Evolutionary conservation across 2,888 invertebrate species (phyloP).

Genomic region (Tipula confusa): DNA sequence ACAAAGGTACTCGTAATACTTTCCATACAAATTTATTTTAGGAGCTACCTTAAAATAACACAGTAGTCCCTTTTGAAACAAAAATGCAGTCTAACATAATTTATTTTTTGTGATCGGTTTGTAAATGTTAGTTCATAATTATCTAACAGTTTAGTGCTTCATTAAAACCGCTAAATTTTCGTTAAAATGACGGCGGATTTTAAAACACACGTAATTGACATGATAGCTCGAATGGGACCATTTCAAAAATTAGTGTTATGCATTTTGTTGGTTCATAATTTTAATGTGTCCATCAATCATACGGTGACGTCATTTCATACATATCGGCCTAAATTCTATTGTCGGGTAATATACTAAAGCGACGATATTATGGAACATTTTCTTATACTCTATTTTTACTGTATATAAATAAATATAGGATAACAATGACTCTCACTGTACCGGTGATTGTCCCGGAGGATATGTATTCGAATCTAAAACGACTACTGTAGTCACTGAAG

Average conservation of each 20-base stretch:
- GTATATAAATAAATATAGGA: background rate
- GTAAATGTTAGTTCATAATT: no score
- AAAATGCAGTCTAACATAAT: no score
- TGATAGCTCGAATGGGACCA: constrained; percentile 33
- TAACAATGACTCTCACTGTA: background rate
- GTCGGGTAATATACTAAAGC: constrained; percentile 41
- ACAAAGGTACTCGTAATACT: no score
- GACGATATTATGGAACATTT: background rate
- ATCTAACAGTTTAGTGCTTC: no score
- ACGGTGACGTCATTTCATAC: constrained; percentile 46
- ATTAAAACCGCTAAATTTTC: no score
- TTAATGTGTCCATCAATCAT: constrained; percentile 48
- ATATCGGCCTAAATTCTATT: constrained; percentile 46
- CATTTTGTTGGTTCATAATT: constrained; percentile 45
- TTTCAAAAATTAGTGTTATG: constrained; percentile 45
- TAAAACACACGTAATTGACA: background rate
- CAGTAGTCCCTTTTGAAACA: no score
- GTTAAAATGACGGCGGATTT: no score
- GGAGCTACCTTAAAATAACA: no score
- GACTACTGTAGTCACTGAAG: background rate
- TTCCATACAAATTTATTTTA: no score
- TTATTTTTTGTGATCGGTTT: no score
- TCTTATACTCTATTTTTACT: background rate
- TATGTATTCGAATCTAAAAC: background rate
- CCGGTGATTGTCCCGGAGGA: background rate